Evolutionary conservation across 2,888 invertebrate species (phyloP), one percentile per base, ranked within the genome.

Genomic region (Toxonevra muliebris): DNA sequence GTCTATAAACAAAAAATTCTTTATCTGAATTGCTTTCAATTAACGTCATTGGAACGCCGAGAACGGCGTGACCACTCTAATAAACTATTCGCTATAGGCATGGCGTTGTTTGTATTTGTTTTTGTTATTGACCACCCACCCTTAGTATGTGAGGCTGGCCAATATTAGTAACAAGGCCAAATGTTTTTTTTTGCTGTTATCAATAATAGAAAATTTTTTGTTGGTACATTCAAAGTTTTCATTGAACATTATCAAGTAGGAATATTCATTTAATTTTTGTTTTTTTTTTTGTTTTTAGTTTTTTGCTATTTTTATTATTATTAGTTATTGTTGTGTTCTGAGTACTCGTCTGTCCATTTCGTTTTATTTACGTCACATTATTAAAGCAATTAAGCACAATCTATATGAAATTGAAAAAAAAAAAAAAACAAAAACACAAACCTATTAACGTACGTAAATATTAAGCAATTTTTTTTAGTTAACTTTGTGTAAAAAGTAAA

Each of bases 41-140:
- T 79, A 79, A 79, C 79, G 78, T 78, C 78, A 79, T 76, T 77
- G 77, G 77, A 30, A 7, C 30, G 30, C 2, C 3, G 30, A 7
- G 30, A 30, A 30, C 74, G 52, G 13, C 48, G 42, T 61, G 48
- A 61, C 50, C 60, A 50, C 50, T 50, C 52, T 9, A 53, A n/a
- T n/a, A n/a, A 30, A 30, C 30, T 30, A 30, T 30, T 30, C 30
- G 30, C n/a, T n/a, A n/a, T n/a, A n/a, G n/a, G n/a, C n/a, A n/a
- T n/a, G n/a, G n/a, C n/a, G n/a, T n/a, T n/a, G n/a, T n/a, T n/a
- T n/a, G n/a, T n/a, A n/a, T n/a, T n/a, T n/a, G n/a, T n/a, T n/a
- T n/a, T 30, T 30, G 30, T 30, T 55, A n/a, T 12, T 62, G 54
- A 53, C 62, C 62, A 62, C 62, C 62, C 62, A 62, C 53, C 42